Conservation (phyloP, 2,888 invertebrate species). For the Phytoseiulus persimilis region DNA sequence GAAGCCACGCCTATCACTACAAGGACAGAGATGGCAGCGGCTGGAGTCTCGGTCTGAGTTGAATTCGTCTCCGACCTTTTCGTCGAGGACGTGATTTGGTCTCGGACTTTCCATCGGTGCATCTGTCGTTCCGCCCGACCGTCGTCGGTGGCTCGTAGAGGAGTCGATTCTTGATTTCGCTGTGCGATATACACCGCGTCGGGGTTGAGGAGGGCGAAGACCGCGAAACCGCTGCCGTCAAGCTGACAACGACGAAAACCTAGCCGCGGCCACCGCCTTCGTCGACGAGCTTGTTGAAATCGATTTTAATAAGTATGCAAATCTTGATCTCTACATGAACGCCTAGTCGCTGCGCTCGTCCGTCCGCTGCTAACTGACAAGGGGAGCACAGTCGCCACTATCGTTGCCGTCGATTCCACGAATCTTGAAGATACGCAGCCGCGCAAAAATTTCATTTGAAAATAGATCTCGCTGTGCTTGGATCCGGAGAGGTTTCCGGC, state of each 20-base stretch:
- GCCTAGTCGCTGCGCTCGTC: neutral
- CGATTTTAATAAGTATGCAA: slow-evolving; percentile 39
- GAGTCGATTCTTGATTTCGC: neutral
- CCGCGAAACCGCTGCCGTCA: neutral
- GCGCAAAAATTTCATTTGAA: neutral
- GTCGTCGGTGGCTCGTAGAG: neutral
- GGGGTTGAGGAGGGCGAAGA: neutral
- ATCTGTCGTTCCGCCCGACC: neutral
- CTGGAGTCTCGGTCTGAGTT: neutral
- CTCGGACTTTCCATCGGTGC: neutral
- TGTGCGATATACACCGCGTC: neutral
- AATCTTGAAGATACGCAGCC: neutral
- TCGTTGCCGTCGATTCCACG: neutral
- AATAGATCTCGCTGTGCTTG: neutral
- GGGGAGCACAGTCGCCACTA: neutral
- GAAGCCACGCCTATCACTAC: neutral
- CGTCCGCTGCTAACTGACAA: neutral
- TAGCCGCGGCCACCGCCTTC: neutral
- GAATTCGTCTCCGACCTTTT: neutral
- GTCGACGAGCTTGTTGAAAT: neutral
- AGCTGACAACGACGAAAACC: neutral
- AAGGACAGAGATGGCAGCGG: neutral
- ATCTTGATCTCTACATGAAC: slow-evolving; percentile 29
- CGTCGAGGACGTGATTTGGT: neutral
- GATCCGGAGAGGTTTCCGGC: neutral